Conservation (phyloP, 2,797 vertebrate genomes). For the Acanthurus tractus region DNA sequence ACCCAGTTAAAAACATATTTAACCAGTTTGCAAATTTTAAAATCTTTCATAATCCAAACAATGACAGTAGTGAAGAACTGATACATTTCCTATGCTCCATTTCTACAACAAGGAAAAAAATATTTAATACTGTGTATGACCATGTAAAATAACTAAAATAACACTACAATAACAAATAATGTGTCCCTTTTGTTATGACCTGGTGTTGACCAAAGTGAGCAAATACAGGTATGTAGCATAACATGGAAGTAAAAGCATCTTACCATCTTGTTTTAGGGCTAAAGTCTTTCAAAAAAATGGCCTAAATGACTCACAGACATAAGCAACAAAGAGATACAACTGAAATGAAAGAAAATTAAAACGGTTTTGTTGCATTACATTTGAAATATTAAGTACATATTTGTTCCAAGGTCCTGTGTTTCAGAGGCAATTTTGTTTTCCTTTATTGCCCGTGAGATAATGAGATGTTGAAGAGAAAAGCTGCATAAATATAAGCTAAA, state of each 20-base stretch:
- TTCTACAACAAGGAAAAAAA: neutral
- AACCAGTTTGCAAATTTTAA: neutral
- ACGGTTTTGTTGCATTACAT: conserved; percentile 41
- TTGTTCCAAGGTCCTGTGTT: conserved; percentile 31
- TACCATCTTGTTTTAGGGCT: neutral
- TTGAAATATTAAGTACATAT: conserved; percentile 42
- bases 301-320: neutral
- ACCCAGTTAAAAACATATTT: neutral
- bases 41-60: neutral
- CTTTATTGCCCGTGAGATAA: conserved; percentile 60
- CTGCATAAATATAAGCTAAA: conserved; percentile 75
- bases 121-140: neutral
- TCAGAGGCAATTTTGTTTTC: conserved; percentile 56
- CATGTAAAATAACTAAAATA: neutral
- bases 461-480: conserved; percentile 64
- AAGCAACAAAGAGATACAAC: conserved; percentile 3
- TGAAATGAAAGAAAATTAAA: conserved; percentile 28
- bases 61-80: neutral
- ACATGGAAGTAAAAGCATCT: too few relatives aligned
- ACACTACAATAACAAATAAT: neutral
- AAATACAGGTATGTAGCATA: too few relatives aligned
- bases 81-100: neutral
- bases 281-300: neutral
- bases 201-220: too few relatives aligned
- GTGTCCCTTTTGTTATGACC: neutral